phyloP scores from a whole-genome alignment of 2,797 vertebrate genomes.

The Kryptolebias ocellatus region DNA sequence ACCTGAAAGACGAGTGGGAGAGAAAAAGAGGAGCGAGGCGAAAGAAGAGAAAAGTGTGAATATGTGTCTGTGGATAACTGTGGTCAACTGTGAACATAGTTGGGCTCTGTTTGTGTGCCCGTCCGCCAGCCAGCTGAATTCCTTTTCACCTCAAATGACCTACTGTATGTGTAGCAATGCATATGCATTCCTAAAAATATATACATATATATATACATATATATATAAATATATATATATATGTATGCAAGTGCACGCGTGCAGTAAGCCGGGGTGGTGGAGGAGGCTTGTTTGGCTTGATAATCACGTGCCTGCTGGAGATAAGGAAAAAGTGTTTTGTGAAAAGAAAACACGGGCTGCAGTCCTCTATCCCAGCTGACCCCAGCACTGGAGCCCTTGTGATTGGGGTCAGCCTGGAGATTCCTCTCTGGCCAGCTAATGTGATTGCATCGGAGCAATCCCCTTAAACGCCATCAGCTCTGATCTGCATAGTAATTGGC shows the following conservation, averaged over 20 bases:
- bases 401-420: conserved; percentile 91
- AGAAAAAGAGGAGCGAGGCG: conserved; percentile 34
- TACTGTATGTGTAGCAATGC: conserved; percentile 43
- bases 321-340: conserved; percentile 83
- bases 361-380: conserved; percentile 69
- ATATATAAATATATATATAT: conserved; percentile 20
- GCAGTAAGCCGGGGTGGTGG: conserved; percentile 47
- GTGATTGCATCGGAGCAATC: conserved; percentile 98
- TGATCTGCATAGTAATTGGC: conserved; percentile 99
- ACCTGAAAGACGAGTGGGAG: conserved; percentile 65
- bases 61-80: conserved; percentile 39
- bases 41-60: conserved; percentile 47
- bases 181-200: conserved; percentile 39
- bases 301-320: conserved; percentile 78
- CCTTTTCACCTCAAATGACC: conserved; percentile 31
- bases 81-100: conserved; percentile 56
- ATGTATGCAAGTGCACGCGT: conserved; percentile 64
- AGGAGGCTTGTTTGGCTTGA: conserved; percentile 79
- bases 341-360: conserved; percentile 78
- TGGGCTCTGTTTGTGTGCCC: conserved; percentile 12
- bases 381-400: conserved; percentile 80
- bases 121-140: conserved; percentile 1
- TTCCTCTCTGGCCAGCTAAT: conserved; percentile 95
- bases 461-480: conserved; percentile 94
- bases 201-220: neutral